Conservation (phyloP, 2,888 invertebrate species). For the Litoditis marina region DNA sequence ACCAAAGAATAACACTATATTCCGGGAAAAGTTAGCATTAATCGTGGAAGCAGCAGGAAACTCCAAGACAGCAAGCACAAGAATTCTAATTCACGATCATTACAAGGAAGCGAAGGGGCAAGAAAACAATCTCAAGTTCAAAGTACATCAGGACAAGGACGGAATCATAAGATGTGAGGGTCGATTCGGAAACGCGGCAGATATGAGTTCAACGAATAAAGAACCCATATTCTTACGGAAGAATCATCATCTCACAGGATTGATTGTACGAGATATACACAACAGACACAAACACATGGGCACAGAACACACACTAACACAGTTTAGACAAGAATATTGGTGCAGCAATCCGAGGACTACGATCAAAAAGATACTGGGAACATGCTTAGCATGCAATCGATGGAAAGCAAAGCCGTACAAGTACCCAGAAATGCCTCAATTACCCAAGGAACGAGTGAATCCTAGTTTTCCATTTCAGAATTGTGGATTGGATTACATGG, state of each 20-base stretch:
- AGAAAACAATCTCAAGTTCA: too few species aligned
- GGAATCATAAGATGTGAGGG: conserved; percentile 1
- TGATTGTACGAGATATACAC: conserved; percentile 1
- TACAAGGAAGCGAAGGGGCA: too few species aligned
- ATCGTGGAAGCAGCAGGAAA: too few species aligned
- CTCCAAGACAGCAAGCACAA: too few species aligned
- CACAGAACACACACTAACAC: not conserved
- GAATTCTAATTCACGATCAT: too few species aligned
- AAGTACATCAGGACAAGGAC: not conserved
- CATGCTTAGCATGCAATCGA: conserved; percentile 4
- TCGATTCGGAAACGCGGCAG: not conserved
- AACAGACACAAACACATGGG: conserved; percentile 2
- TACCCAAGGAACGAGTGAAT: not conserved
- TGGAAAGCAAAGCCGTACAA: conserved; percentile 7
- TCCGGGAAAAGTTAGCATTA: too few species aligned
- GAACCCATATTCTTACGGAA: conserved; percentile 3
- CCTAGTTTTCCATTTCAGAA: conserved; percentile 51
- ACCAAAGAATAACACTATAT: too few species aligned
- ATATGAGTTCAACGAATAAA: not conserved
- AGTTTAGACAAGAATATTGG: conserved; percentile 11
- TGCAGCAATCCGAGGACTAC: not conserved
- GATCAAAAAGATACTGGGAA: not conserved
- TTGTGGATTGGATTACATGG: conserved; percentile 61
- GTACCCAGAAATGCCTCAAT: not conserved
- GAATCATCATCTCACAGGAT: not conserved